Conservation (phyloP, 2,888 invertebrate genomes). For the Proisotoma minuta region DNA sequence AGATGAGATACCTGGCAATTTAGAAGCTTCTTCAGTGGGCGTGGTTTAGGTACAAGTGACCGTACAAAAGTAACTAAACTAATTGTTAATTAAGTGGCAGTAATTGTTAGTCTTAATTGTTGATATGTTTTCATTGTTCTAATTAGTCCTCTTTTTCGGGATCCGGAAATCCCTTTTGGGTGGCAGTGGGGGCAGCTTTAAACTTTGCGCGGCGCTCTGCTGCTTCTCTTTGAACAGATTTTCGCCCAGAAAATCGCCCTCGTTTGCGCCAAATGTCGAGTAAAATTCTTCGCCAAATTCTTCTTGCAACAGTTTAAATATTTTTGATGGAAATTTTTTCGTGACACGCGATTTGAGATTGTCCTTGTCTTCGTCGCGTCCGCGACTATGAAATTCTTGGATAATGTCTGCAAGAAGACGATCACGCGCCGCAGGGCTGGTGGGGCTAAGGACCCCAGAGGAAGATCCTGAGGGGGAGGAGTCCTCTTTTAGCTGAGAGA, state of each 20-base stretch:
- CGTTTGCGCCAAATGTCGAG: slow-evolving; percentile 43
- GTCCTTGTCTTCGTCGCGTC: slow-evolving; percentile 3
- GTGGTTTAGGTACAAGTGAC: no score
- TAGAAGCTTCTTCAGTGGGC: no score
- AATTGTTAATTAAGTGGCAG: no score
- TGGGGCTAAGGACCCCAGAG: slow-evolving; percentile 46
- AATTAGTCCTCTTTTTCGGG: not conserved
- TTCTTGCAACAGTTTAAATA: slow-evolving; percentile 46
- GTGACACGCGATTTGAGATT: not conserved
- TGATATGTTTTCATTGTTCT: no score
- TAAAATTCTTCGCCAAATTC: slow-evolving; percentile 48
- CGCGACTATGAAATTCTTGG: slow-evolving; percentile 44
- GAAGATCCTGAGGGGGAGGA: slow-evolving; percentile 44
- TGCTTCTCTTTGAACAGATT: not conserved
- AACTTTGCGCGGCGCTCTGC: not conserved
- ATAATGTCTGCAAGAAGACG: slow-evolving; percentile 46
- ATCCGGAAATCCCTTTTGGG: not conserved
- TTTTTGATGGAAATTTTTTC: slow-evolving; percentile 45
- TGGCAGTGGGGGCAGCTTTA: not conserved
- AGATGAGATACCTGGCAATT: no score
- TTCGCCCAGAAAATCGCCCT: not conserved
- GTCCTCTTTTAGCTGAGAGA: slow-evolving; percentile 37
- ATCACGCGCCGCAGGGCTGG: slow-evolving; percentile 45
- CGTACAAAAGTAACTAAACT: no score
- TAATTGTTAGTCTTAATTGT: no score